Evolutionary conservation across 2,113 vertebrate species (phyloP).

Genomic region (Percina caprodes): DNA sequence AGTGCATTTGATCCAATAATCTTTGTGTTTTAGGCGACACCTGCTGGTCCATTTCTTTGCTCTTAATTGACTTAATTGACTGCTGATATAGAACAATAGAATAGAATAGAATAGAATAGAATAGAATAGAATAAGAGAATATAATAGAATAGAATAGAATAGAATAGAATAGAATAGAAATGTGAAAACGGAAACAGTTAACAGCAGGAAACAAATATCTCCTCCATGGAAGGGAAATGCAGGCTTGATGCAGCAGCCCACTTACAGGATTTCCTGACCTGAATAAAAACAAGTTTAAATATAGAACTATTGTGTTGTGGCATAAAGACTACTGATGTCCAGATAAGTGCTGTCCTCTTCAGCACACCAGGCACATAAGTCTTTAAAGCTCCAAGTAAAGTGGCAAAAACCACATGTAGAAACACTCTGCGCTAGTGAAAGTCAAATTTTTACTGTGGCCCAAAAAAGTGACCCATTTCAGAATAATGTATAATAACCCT

Average conservation of each 20-base stretch:
- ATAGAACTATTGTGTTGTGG: slow-evolving; percentile 40
- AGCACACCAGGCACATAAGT: neutral
- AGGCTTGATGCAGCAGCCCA: neutral
- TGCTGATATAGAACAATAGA: too few species aligned
- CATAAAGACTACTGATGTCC: neutral
- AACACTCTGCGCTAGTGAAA: neutral
- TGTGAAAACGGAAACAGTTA: neutral
- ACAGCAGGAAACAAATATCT: slow-evolving; percentile 27
- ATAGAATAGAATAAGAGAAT: neutral
- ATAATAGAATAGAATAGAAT: neutral
- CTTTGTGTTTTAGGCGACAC: slow-evolving; percentile 57
- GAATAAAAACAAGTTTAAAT: slow-evolving; percentile 15
- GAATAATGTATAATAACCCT: too few species aligned
- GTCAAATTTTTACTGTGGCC: too few species aligned
- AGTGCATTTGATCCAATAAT: neutral
- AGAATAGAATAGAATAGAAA: neutral
- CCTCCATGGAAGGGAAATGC: neutral
- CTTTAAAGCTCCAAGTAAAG: neutral
- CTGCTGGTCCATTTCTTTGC: slow-evolving; percentile 49
- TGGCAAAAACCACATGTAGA: neutral
- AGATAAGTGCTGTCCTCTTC: neutral
- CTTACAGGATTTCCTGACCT: slow-evolving; percentile 48
- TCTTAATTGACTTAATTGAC: neutral
- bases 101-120: too few species aligned
- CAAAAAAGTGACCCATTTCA: too few species aligned